Conservation (phyloP, 2,888 invertebrate genomes). For the Heliconius ethilla region DNA sequence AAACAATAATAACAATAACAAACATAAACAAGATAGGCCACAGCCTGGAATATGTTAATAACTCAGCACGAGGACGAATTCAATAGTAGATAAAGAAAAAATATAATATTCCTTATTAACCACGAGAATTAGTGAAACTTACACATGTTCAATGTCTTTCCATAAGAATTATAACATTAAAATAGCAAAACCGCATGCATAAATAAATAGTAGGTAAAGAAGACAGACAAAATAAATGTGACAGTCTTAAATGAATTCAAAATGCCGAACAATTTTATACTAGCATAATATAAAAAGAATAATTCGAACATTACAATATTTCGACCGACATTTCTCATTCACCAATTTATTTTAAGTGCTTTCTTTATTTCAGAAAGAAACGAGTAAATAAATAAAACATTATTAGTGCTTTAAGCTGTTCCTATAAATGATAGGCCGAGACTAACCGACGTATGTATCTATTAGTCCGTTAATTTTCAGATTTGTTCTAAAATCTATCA, state of each 20-base stretch:
- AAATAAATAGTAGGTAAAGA: conserved; percentile 23
- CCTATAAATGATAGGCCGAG: background rate
- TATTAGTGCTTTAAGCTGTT: conserved; percentile 1
- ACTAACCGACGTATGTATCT: background rate
- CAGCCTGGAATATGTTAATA: conserved; percentile 31
- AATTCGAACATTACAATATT: background rate
- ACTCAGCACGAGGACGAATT: conserved; percentile 21
- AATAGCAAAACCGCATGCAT: conserved; percentile 40
- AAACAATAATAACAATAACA: conserved; percentile 21
- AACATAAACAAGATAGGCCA: conserved; percentile 25
- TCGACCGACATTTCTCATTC: conserved; percentile 19
- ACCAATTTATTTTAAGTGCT: background rate
- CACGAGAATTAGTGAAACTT: conserved; percentile 12
- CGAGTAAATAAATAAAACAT: background rate
- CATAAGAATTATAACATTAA: conserved; percentile 33
- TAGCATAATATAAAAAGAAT: conserved; percentile 8
- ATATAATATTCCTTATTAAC: conserved; percentile 8
- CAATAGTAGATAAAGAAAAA: background rate
- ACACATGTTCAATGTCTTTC: conserved; percentile 33
- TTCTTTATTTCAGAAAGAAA: background rate
- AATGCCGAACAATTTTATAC: conserved; percentile 35
- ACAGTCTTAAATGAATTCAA: conserved; percentile 42
- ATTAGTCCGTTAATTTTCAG: conserved; percentile 1
- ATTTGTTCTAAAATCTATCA: conserved; percentile 46
- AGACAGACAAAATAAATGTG: conserved; percentile 26